phyloP scores from a whole-genome alignment of 2,113 vertebrate genomes.

The Danionella cerebrum region DNA sequence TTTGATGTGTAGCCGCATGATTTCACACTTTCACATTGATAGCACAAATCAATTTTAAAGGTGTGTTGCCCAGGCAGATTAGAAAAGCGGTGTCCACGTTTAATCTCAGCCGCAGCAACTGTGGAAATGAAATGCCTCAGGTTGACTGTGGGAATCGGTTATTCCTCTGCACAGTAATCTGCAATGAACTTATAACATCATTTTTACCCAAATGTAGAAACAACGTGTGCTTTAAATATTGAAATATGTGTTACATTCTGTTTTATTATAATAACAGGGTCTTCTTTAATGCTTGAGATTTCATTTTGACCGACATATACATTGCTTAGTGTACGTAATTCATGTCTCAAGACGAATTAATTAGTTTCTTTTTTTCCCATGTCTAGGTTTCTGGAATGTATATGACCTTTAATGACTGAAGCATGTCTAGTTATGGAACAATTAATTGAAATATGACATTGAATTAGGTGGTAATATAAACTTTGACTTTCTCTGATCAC shows the following conservation, averaged over 20 bases:
- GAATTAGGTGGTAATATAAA: conserved; percentile 19
- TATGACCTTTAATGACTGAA: neutral
- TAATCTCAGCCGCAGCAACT: conserved; percentile 40
- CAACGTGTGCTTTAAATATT: no score
- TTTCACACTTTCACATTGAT: conserved; percentile 67
- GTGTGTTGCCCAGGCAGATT: conserved; percentile 57
- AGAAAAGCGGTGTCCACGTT: conserved; percentile 53
- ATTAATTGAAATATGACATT: conserved; percentile 13
- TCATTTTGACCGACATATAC: neutral
- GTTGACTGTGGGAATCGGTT: conserved; percentile 24
- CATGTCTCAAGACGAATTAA: neutral
- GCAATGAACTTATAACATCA: conserved; percentile 12
- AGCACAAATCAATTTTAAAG: conserved; percentile 65
- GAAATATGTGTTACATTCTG: no score
- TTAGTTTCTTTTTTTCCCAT: conserved; percentile 18
- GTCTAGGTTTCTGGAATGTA: conserved; percentile 3
- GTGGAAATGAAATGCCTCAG: conserved; percentile 36
- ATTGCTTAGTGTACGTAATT: neutral
- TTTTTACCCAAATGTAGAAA: conserved; percentile 3
- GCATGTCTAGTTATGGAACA: neutral
- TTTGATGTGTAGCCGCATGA: conserved; percentile 66
- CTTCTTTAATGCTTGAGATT: neutral
- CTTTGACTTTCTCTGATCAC: conserved; percentile 21
- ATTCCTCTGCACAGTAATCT: conserved; percentile 10
- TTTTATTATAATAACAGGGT: neutral